Conservation (phyloP, 2,888 invertebrate genomes). For the Arctia plantaginis region DNA sequence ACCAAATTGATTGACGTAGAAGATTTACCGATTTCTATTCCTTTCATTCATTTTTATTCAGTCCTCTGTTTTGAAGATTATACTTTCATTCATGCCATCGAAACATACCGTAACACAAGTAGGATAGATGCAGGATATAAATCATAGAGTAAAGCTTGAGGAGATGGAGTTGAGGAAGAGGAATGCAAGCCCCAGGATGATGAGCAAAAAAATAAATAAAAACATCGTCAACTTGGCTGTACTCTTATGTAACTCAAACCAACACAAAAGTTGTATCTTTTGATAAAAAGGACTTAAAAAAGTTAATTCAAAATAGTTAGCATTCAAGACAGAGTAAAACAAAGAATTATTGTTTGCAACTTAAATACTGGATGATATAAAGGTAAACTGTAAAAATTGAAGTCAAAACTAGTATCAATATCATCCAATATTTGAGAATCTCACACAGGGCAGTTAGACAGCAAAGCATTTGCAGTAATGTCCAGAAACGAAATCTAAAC, state of each 20-base stretch:
- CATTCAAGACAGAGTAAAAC: slow-evolving; percentile 53
- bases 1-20: slow-evolving; percentile 75
- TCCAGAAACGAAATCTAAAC: slow-evolving; percentile 16
- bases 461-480: slow-evolving; percentile 29
- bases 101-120: slow-evolving; percentile 51
- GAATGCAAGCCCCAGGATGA: slow-evolving; percentile 76
- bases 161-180: slow-evolving; percentile 54
- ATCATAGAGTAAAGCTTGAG: slow-evolving; percentile 63
- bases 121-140: slow-evolving; percentile 69
- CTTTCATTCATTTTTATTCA: slow-evolving; percentile 36
- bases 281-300: slow-evolving; percentile 32
- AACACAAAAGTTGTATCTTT: slow-evolving; percentile 49
- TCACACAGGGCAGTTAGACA: slow-evolving; percentile 42
- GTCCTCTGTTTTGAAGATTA: slow-evolving; percentile 23
- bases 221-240: slow-evolving; percentile 79
- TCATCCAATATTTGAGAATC: slow-evolving; percentile 54
- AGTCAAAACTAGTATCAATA: slow-evolving; percentile 36
- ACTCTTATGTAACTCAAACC: slow-evolving; percentile 64
- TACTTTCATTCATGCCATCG: slow-evolving; percentile 46
- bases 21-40: slow-evolving; percentile 41
- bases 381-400: slow-evolving; percentile 9
- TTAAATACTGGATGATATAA: slow-evolving; percentile 57
- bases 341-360: slow-evolving; percentile 61
- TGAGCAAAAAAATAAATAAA: slow-evolving; percentile 66
- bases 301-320: slow-evolving; percentile 21